Evolutionary conservation across 92 coral and sea anemone genomes (phyloP), one percentile per base, ranked within the genome.

Genomic region (Pocillopora grandis): DNA sequence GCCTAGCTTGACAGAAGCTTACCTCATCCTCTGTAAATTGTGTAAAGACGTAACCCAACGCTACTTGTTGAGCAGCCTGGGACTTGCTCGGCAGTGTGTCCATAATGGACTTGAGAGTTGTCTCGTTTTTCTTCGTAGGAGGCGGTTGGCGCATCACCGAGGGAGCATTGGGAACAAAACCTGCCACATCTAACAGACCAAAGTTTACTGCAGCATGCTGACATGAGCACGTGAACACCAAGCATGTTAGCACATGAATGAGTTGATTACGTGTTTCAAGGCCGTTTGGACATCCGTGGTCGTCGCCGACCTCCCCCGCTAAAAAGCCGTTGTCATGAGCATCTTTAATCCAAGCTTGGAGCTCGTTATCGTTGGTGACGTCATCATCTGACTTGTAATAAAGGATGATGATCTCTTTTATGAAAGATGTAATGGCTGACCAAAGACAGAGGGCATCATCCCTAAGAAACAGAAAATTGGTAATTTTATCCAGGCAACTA

Each of bases 141-240:
- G 98, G 98, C 8, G 96, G 93, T 27, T 75, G 94, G 23, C 90
- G 96, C 96, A 94, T 92, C 16, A 88, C 79, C 12, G 94, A 83
- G 6, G 98, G 98, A 16, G 94, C 81, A 63, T 90, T 90, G 23
- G 98, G 98, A 3, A 94, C 88, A 83, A 90, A 94, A 12, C 91
- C 87, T 48, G 90, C 77, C 35, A 86, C 79, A 15, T 94, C 96
- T 71, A 92, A 21, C 56, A 90, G 98, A 31, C 92, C 87, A 82
- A 92, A 94, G 87, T 92, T 94, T 14, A 94, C 95, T 20, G 95
- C 98, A 5, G 98, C 96, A 75, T 92, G 95, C 81, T 94, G 98
- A 59, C 98, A 92, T 2, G 98, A 76, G 84, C 94, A 94, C 75
- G 91, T 92, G 88, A 94, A 94, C 76, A 90, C 81, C 20, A 94